These are phyloP conservation scores for Stenurella melanura DNA, from an alignment of 2,888 invertebrate genomes.

Conservation along the genomic window DNA sequence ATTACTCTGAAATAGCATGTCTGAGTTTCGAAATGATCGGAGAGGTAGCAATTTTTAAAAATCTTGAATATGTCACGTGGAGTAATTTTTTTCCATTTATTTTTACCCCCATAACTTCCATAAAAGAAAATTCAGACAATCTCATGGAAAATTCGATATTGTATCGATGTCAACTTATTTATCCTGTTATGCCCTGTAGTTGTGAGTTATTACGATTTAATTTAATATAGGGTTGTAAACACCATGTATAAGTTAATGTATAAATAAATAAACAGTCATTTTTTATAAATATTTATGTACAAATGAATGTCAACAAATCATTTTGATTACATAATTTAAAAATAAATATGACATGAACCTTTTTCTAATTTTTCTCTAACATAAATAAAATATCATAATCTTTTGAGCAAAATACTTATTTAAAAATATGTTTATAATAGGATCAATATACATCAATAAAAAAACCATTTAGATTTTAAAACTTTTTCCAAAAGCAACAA, in stretches of 20 bases:
- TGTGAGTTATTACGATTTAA: too few relatives aligned
- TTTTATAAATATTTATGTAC: slow-evolving; percentile 48
- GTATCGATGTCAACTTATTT: too few relatives aligned
- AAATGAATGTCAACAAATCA: slow-evolving; percentile 44
- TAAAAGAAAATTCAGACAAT: too few relatives aligned
- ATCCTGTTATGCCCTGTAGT: too few relatives aligned
- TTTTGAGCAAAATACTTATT: slow-evolving; percentile 51
- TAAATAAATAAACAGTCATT: not conserved
- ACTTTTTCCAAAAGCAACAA: slow-evolving; percentile 37
- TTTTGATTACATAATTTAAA: slow-evolving; percentile 46
- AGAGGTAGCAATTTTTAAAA: too few relatives aligned
- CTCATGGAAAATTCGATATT: too few relatives aligned
- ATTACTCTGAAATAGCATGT: too few relatives aligned
- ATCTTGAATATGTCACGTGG: too few relatives aligned
- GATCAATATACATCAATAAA: slow-evolving; percentile 50
- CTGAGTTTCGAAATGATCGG: too few relatives aligned
- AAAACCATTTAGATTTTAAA: slow-evolving; percentile 41
- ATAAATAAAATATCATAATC: slow-evolving; percentile 45
- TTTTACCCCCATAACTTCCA: too few relatives aligned
- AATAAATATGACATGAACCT: slow-evolving; percentile 44
- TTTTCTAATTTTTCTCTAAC: slow-evolving; percentile 20
- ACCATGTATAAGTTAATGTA: not conserved
- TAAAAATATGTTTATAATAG: slow-evolving; percentile 51
- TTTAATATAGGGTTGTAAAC: too few relatives aligned
- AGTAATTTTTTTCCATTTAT: too few relatives aligned